Base-by-base conservation (phyloP, 2,888 invertebrate genomes). In the Bembecia ichneumoniformis region DNA sequence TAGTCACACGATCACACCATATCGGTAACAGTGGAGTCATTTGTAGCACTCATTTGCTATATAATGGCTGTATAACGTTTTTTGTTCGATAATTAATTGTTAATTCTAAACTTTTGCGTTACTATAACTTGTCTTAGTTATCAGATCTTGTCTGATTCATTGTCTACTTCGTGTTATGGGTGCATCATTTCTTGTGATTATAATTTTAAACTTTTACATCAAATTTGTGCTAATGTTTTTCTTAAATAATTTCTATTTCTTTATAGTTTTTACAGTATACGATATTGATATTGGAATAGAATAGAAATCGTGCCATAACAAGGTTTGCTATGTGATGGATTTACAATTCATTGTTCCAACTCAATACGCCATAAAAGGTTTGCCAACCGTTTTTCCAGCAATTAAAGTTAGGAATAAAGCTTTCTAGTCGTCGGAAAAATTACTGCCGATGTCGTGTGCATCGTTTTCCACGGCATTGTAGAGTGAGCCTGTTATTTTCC, bases 401-500 rank as follows among this genome's bases (percentile, higher is more conserved):
- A 74, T 74, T 72, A 74, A 62, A 60, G 57, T 56, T 5, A 49
- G 50, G 61, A 64, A 74, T 64, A 68, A 72, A 75, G 75, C 80
- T 80, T 82, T 82, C 82, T 77, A 74, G 64, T 64, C 59, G 67
- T 72, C 63, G 74, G 79, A 77, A 82, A 82, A 82, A 74, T 75
- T 71, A 68, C 65, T 60, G 54, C 49, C 55, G 58, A 57, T 58
- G 57, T 63, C 61, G 59, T 62, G 71, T 63, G 66, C 66, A 54
- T 59, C 67, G 68, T 82, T 86, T 84, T 83, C 83, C 78, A 83
- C 71, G 69, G 78, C 71, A 81, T 82, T 83, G 84, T 83, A 60
- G 68, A 68, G 69, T 70, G 80, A 80, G 74, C 77, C 83, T 82
- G 84, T 82, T 83, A 84, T 84, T 87, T 86, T 84, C 86, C 76